phyloP scores from a whole-genome alignment of 2,113 vertebrate species.

The Cynopterus brachyotis region DNA sequence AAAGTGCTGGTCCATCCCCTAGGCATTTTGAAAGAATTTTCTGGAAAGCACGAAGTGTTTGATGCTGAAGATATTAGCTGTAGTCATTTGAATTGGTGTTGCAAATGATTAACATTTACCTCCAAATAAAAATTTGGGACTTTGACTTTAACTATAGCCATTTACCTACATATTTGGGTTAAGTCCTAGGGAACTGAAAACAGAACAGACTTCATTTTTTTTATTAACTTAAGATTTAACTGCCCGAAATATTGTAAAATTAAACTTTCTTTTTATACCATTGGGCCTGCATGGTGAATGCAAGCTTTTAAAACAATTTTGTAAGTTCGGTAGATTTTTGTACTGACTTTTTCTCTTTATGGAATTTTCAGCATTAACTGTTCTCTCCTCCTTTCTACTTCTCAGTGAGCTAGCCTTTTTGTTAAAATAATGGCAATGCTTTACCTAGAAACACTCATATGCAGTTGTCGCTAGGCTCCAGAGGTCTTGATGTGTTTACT shows the following conservation, averaged over 20 bases:
- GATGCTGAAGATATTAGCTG: background rate
- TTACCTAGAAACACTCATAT: background rate
- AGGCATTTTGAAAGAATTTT: background rate
- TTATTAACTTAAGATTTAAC: constrained; percentile 17
- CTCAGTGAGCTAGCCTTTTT: background rate
- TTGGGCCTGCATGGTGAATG: background rate
- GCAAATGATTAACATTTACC: background rate
- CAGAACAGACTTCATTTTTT: background rate
- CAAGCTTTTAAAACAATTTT: background rate
- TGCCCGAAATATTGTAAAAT: background rate
- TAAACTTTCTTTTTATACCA: background rate
- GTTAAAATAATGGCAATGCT: background rate
- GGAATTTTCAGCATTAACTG: background rate
- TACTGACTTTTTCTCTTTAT: background rate
- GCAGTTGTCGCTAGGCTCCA: background rate
- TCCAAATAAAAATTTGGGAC: background rate
- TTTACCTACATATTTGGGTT: background rate
- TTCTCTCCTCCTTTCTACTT: background rate
- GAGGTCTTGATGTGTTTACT: background rate
- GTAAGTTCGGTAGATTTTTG: background rate
- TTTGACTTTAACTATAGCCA: background rate
- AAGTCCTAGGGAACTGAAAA: background rate
- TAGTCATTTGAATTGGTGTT: background rate
- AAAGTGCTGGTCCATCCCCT: background rate
- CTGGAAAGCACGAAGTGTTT: background rate